These are phyloP conservation scores for Pammene aurita DNA, from an alignment of 2,888 invertebrate genomes.

Conservation along the genomic window DNA sequence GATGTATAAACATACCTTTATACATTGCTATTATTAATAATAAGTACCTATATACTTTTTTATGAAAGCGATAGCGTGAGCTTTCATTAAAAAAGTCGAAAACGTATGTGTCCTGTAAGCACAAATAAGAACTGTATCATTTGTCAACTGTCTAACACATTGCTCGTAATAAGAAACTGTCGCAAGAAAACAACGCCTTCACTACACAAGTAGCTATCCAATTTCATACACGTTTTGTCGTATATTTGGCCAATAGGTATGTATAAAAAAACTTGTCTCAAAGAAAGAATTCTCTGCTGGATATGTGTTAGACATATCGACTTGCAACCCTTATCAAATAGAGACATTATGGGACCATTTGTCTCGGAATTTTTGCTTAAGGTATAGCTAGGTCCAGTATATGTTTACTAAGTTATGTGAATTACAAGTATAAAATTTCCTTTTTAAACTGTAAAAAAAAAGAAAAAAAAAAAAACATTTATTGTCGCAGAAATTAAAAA, in stretches of 20 bases:
- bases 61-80: too few relatives aligned
- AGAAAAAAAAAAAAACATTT: too few relatives aligned
- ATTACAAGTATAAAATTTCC: too few relatives aligned
- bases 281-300: conserved; percentile 50
- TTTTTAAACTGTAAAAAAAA: too few relatives aligned
- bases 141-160: conserved; percentile 38
- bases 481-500: too few relatives aligned
- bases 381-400: conserved; percentile 43
- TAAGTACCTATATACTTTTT: too few relatives aligned
- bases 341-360: conserved; percentile 64
- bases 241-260: conserved; percentile 40
- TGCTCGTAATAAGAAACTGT: conserved; percentile 39
- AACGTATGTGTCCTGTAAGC: too few relatives aligned
- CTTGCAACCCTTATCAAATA: conserved; percentile 69
- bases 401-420: too few relatives aligned
- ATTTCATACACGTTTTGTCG: conserved; percentile 34
- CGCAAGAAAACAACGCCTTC: conserved; percentile 36
- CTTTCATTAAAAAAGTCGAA: background rate
- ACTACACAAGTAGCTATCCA: conserved; percentile 29
- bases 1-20: too few relatives aligned
- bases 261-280: conserved; percentile 52
- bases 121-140: conserved; percentile 26
- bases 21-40: too few relatives aligned
- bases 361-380: conserved; percentile 52
- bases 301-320: conserved; percentile 56